Percentiles rank a stretch among this genome's conserved stretches.
Evolutionary conservation across 2,113 vertebrate species (phyloP).

Genomic region (Apteryx mantelli): DNA sequence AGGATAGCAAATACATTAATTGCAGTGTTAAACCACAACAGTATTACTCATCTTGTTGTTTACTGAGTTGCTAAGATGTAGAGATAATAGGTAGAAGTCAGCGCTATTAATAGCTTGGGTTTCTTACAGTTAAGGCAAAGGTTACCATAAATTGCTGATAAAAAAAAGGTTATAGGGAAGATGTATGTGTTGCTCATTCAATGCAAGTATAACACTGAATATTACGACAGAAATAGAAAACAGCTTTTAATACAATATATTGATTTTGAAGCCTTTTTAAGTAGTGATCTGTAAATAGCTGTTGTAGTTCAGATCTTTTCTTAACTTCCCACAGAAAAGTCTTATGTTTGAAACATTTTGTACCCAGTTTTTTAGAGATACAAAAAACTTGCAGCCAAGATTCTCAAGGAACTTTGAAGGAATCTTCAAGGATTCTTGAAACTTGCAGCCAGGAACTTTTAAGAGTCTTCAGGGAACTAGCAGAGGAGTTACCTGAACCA

Average conservation of each 20-base stretch:
- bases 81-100: neutral
- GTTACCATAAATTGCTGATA: neutral
- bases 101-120: rapidly evolving
- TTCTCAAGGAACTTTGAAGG: neutral
- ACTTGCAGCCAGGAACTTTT: neutral
- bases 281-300: neutral
- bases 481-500: neutral
- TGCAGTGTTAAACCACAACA: neutral
- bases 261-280: neutral
- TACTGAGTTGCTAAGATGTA: neutral
- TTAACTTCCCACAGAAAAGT: neutral
- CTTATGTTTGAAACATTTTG: neutral
- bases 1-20: neutral
- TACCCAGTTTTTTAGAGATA: neutral
- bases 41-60: neutral
- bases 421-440: neutral
- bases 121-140: neutral
- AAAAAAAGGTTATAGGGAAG: neutral
- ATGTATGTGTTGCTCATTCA: neutral
- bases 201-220: neutral
- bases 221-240: neutral
- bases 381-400: neutral
- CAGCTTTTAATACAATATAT: neutral
- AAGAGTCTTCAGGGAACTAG: neutral
- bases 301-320: neutral